A percentile compares a stretch with the other conserved stretches of the same genome.
Evolutionary conservation across 2,888 invertebrate genomes (phyloP).

Genomic region (Junonia oenone): DNA sequence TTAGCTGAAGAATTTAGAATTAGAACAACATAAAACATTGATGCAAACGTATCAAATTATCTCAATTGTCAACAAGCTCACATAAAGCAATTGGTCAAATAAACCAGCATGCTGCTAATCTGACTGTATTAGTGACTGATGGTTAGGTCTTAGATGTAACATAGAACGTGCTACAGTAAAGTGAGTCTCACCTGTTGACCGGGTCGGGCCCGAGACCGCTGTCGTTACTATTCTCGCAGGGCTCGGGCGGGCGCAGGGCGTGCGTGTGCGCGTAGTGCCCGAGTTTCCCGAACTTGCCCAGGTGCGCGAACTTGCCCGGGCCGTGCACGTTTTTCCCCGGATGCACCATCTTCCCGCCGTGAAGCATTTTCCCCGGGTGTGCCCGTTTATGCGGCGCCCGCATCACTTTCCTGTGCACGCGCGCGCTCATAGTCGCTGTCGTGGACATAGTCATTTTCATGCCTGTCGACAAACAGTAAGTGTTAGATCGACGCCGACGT

Average conservation of each 20-base stretch:
- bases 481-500: conserved; percentile 28
- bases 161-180: not conserved
- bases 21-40: not conserved
- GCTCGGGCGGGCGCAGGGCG: conserved; percentile 71
- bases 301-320: conserved; percentile 43
- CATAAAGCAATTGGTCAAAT: not conserved
- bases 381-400: conserved; percentile 82
- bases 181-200: conserved; percentile 55
- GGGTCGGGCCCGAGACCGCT: conserved; percentile 92
- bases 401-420: conserved; percentile 84
- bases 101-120: not conserved
- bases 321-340: conserved; percentile 53
- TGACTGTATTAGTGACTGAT: not conserved
- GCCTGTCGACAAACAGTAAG: conserved; percentile 72
- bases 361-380: conserved; percentile 68
- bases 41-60: not conserved
- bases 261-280: conserved; percentile 70
- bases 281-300: conserved; percentile 65
- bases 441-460: conserved; percentile 88
- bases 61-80: not conserved
- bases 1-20: no score
- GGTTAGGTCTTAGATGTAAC: not conserved
- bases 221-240: conserved; percentile 93
- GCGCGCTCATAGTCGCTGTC: conserved; percentile 82
- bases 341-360: conserved; percentile 68